Base-by-base conservation (phyloP, 1,140 invertebrate genomes). In the Homalodisca vitripennis region DNA sequence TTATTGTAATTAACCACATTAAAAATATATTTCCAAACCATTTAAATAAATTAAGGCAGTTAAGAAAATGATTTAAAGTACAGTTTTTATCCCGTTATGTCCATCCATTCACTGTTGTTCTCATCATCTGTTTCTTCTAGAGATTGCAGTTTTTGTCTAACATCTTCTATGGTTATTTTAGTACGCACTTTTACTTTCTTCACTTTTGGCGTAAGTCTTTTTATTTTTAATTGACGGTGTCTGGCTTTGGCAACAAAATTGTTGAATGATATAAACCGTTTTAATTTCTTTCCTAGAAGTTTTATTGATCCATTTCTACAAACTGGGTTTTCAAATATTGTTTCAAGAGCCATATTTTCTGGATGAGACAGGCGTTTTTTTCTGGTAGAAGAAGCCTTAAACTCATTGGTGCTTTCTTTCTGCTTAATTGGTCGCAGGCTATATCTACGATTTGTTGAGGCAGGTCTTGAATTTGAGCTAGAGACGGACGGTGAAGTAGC, bases 271-370 rank as follows among this genome's bases (percentile, higher is more conserved):
- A 60, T 22, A 26, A 22, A 60, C 6, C 55, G 55, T 60, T 60
- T 60, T 26, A 60, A 12, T 27, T 27, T 60, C 6, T 60, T 60
- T 60, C 55, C 55, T 26, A 60, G 3, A 6, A 60, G 14, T 10
- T 13, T 27, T 27, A 60, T 12, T 27, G 55, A 27, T 12, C 55
- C 55, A 60, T 60, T 60, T 60, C 29, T 60, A 22, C 12, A 27
- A 2, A 60, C 55, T 60, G 55, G 55, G 29, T 60, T 30, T 60
- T 60, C 55, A 30, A 60, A 60, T 22, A 60, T 60, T 27, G 55
- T 60, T 60, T 60, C 55, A 6, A 60, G 26, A 51, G 26, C 27
- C 27, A 60, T 60, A 27, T 60, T 60, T 60, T 30, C 12, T 13
- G 12, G 24, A 27, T 60, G 55, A 10, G 10, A n/a, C 3, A 27